Conservation (phyloP, 1,140 invertebrate species). For the Camponotus pennsylvanicus region DNA sequence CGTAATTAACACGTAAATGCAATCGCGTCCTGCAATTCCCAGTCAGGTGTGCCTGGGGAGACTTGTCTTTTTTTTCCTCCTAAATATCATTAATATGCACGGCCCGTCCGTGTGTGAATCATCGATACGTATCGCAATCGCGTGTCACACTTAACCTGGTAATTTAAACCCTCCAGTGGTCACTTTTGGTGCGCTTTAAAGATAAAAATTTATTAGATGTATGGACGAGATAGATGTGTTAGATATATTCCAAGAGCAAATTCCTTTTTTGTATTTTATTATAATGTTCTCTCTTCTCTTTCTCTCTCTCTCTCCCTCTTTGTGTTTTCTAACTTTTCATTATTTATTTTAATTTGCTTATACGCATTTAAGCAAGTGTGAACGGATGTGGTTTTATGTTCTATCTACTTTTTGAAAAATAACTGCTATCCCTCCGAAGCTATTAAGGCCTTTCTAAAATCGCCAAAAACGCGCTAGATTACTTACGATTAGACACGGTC, state of each 20-base stretch:
- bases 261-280: background rate
- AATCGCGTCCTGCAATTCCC: slow-evolving; percentile 23
- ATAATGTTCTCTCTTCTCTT: background rate
- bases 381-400: background rate
- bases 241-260: background rate
- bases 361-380: background rate
- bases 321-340: background rate
- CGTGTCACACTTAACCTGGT: slow-evolving; percentile 10
- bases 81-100: slow-evolving; percentile 1
- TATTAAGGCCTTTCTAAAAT: slow-evolving; percentile 42
- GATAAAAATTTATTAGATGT: background rate
- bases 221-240: too few relatives aligned
- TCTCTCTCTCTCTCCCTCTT: too few relatives aligned
- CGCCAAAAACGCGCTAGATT: slow-evolving; percentile 66
- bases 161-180: slow-evolving; percentile 4
- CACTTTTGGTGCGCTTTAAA: background rate
- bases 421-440: background rate
- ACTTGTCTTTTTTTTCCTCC: background rate
- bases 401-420: slow-evolving; percentile 14
- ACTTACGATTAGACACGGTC: slow-evolving; percentile 63
- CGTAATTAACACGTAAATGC: slow-evolving; percentile 70
- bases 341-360: background rate
- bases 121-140: slow-evolving; percentile 42
- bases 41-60: slow-evolving; percentile 7
- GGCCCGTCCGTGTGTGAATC: background rate